Evolutionary conservation across 2,797 vertebrate species (phyloP).

Genomic region (Phataginus tetradactyla): DNA sequence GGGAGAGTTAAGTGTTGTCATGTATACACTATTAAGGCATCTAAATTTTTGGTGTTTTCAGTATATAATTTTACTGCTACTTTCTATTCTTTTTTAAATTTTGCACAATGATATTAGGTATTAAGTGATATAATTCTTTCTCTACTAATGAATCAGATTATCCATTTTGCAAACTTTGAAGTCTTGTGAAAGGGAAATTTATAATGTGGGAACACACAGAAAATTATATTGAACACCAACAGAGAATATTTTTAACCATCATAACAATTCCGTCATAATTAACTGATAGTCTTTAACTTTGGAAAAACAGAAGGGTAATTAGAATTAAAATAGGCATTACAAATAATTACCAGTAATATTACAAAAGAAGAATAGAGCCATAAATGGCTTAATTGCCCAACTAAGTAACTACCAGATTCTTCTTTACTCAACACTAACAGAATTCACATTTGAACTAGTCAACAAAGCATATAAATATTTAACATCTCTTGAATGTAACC

Average conservation of each 20-base stretch:
- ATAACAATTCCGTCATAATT: constrained; percentile 56
- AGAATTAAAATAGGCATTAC: constrained; percentile 63
- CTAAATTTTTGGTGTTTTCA: constrained; percentile 72
- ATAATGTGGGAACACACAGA: constrained; percentile 14
- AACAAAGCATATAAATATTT: constrained; percentile 67
- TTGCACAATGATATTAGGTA: constrained; percentile 48
- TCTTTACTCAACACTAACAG: constrained; percentile 41
- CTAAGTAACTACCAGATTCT: constrained; percentile 53
- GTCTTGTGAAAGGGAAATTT: constrained; percentile 41
- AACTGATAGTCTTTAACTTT: constrained; percentile 56
- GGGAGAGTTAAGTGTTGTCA: constrained; percentile 36
- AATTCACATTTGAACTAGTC: constrained; percentile 48
- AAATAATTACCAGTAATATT: constrained; percentile 66
- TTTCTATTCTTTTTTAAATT: constrained; percentile 51
- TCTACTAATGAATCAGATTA: constrained; percentile 41
- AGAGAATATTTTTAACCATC: constrained; percentile 37
- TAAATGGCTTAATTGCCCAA: constrained; percentile 36
- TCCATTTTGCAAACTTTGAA: constrained; percentile 42
- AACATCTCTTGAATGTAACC: constrained; percentile 60
- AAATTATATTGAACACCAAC: constrained; percentile 26
- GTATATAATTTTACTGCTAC: constrained; percentile 63
- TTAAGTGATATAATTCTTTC: constrained; percentile 49
- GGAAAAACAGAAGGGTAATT: constrained; percentile 48
- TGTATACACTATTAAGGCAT: constrained; percentile 61
- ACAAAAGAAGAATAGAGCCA: constrained; percentile 54